These are phyloP conservation scores for Vanessa cardui DNA, from an alignment of 2,888 invertebrate genomes.

Conservation along the genomic window DNA sequence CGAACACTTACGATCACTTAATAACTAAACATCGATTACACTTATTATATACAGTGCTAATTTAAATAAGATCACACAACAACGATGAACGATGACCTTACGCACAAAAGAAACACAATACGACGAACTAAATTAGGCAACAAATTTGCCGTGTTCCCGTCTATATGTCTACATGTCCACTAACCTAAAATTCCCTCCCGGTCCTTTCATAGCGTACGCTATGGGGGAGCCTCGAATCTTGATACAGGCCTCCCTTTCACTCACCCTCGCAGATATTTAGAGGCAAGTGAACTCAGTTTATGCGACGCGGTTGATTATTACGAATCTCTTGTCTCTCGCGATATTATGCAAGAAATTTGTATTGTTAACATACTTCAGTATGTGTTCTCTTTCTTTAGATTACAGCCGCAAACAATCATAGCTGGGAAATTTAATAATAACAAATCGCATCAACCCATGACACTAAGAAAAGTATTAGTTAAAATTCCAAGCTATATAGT, in stretches of 20 bases:
- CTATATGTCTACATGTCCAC: slow-evolving; percentile 84
- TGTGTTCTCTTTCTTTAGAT: neutral
- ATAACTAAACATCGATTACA: slow-evolving; percentile 25
- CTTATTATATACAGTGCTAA: slow-evolving; percentile 47
- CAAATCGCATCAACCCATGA: neutral
- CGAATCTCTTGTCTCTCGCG: slow-evolving; percentile 68
- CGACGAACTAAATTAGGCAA: slow-evolving; percentile 82
- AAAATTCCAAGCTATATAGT: too few relatives aligned
- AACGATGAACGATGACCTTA: slow-evolving; percentile 79
- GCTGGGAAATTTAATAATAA: neutral
- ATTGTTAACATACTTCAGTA: slow-evolving; percentile 41
- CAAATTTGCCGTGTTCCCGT: slow-evolving; percentile 82
- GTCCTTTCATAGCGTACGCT: slow-evolving; percentile 73
- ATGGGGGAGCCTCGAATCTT: slow-evolving; percentile 75
- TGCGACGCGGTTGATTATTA: slow-evolving; percentile 78
- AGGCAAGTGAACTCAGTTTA: slow-evolving; percentile 76
- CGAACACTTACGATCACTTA: slow-evolving; percentile 15
- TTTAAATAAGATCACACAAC: slow-evolving; percentile 59
- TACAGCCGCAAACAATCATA: neutral
- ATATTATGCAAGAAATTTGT: slow-evolving; percentile 47
- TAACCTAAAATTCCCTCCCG: slow-evolving; percentile 81
- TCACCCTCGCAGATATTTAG: slow-evolving; percentile 73
- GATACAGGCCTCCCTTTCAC: slow-evolving; percentile 78
- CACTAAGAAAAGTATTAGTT: too few relatives aligned
- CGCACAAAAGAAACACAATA: slow-evolving; percentile 82